Evolutionary conservation across 2,113 vertebrate species (phyloP).

Genomic region (Aix galericulata): DNA sequence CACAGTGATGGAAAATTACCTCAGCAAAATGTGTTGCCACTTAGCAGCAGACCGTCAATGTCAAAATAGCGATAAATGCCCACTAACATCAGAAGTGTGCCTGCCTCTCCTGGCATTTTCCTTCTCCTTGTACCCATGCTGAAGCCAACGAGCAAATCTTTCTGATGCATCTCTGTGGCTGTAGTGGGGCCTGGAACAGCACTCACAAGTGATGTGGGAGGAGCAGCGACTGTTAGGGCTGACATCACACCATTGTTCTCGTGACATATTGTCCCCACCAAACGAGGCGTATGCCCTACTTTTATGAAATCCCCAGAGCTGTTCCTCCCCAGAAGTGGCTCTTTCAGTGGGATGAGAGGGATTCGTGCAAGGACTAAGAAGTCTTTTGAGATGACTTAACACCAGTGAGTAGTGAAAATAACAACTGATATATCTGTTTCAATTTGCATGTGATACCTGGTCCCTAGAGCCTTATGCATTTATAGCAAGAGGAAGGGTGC

Average conservation of each 20-base stretch:
- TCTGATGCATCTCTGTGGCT: accelerated
- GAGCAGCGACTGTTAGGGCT: not conserved
- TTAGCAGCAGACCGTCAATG: not conserved
- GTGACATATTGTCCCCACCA: not conserved
- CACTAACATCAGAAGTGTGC: not conserved
- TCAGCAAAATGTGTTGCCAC: not conserved
- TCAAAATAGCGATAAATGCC: not conserved
- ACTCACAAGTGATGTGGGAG: not conserved
- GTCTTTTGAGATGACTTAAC: not conserved
- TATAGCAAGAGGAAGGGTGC: not conserved
- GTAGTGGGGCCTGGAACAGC: not conserved
- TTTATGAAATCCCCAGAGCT: not conserved
- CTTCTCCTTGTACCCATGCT: not conserved
- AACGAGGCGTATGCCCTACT: not conserved
- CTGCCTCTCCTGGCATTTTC: not conserved
- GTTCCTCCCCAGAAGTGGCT: not conserved
- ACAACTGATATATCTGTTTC: not conserved
- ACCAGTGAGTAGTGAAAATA: not conserved
- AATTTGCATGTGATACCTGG: not conserved
- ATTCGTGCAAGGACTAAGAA: not conserved
- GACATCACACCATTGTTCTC: not conserved
- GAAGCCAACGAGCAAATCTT: not conserved
- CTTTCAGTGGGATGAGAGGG: not conserved
- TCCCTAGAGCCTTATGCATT: not conserved
- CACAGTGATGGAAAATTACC: not conserved